Base-by-base conservation (phyloP, 1,140 invertebrate species). In the Zaprionus camerounensis region DNA sequence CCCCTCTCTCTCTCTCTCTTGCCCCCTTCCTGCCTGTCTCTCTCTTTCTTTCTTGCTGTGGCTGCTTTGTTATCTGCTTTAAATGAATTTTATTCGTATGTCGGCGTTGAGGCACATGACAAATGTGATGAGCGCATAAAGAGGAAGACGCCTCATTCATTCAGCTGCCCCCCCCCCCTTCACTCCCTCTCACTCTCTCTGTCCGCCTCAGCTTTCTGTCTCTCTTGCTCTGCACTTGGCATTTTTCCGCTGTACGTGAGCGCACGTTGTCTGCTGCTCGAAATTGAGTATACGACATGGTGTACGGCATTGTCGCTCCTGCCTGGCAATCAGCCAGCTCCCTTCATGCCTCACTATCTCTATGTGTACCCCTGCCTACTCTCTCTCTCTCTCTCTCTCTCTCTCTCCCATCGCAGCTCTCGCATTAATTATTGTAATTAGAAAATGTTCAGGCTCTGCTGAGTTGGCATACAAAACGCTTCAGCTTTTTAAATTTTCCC, bases 371-470 rank as follows among this genome's bases (percentile, higher is more conserved):
- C 20, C 17, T 34, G 31, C 7, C 28, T 31, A 5, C 46, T 62
- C 12, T n/a, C 31, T 12, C 12, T 34, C 24, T 9, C 11, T 34
- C 44, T 31, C 5, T 44, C 67, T 5, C 59, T 44, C 1, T 22
- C 26, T 28, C 17, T 57, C 20, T 2, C 5, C 12, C 51, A 28
- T n/a, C 44, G 6, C 34, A 17, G 17, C 13, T 26, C 65, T 66
- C 63, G 82, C 78, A 84, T 85, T 84, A 85, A 84, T 85, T 84
- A 85, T 84, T 81, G 82, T 84, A 85, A 84, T 84, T 84, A 84
- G 70, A 84, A 84, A 85, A 81, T 85, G 81, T 81, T 82, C 70
- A 78, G 70, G 44, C 73, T 78, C 67, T 58, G 24, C 24, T 36
- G 28, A 58, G 56, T 49, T 77, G 69, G 53, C 66, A 78, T 67